Percentiles rank a stretch among this genome's conserved stretches.
Conservation (phyloP, 2,113 vertebrate genomes). For the Macheiramphus alcinus region DNA sequence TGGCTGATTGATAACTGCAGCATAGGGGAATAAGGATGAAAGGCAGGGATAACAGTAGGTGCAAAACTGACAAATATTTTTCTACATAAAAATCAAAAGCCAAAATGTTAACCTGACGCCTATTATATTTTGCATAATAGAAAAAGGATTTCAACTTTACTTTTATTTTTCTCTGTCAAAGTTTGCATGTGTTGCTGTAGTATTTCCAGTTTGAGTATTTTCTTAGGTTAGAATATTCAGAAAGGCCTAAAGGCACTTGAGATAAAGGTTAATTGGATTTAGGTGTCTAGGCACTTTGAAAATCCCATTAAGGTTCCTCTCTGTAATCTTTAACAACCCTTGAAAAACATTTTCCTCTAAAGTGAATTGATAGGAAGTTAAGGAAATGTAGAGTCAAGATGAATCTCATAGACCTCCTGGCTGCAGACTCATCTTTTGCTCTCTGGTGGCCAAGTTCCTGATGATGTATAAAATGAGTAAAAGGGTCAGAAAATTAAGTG, state of each 20-base stretch:
- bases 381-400: neutral
- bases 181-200: neutral
- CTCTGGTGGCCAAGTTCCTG: neutral
- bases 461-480: neutral
- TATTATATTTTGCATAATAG: neutral
- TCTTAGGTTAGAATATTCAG: neutral
- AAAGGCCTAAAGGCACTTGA: neutral
- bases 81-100: neutral
- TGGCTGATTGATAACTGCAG: neutral
- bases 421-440: neutral
- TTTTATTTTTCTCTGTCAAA: neutral
- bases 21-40: neutral
- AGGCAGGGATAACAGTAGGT: neutral
- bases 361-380: neutral
- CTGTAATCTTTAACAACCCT: neutral
- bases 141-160: neutral
- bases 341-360: neutral
- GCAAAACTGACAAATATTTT: neutral
- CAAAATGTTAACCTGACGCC: neutral
- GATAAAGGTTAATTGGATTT: constrained; percentile 45
- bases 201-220: neutral
- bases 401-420: neutral
- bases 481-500: neutral
- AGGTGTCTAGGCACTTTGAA: neutral
- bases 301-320: neutral